Evolutionary conservation across 2,888 invertebrate species (phyloP), one percentile per base, ranked within the genome.

Genomic region (Dioctria rufipes): DNA sequence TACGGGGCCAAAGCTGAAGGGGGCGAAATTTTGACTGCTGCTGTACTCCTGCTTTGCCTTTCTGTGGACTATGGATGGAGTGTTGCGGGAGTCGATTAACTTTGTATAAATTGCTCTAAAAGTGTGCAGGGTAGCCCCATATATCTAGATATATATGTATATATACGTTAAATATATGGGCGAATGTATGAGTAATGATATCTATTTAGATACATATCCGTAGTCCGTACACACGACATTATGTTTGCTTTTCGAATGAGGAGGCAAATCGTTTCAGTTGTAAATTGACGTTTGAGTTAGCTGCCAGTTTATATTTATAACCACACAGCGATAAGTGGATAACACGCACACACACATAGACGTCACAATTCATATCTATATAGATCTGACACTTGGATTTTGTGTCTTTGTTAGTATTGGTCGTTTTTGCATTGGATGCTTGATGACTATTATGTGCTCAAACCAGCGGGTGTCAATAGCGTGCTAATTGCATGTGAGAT

Each of bases 271-370:
- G 83, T 84, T 84, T 85, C 83, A 84, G 84, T 84, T 85, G 84
- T 85, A 85, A 85, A 85, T 84, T 85, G 85, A 85, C 85, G 83
- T 85, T 85, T 85, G 84, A 85, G 85, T 84, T 84, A 83, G 83
- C 83, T 84, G 83, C 83, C 82, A 84, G 84, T 84, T 83, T 83
- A 82, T 83, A 83, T 84, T 83, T 83, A 83, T 83, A 83, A 63
- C 63, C 61, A 77, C 63, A 77, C 77, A 77, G 77, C 77, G 78
- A 49, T 63, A 60, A 67, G 80, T 77, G 81, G 78, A 54, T 78
- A 65, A 61, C 77, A 69, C 65, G 40, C 46, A 40, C 54, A 78
- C 60, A 60, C 13, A 49, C 13, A 3, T 25, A 25, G 39, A 58
- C n/a, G 11, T n/a, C 63, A 9, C 54, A 51, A 67, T 61, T 75